Conservation (phyloP, 2,888 invertebrate species). For the Acheta domesticus region DNA sequence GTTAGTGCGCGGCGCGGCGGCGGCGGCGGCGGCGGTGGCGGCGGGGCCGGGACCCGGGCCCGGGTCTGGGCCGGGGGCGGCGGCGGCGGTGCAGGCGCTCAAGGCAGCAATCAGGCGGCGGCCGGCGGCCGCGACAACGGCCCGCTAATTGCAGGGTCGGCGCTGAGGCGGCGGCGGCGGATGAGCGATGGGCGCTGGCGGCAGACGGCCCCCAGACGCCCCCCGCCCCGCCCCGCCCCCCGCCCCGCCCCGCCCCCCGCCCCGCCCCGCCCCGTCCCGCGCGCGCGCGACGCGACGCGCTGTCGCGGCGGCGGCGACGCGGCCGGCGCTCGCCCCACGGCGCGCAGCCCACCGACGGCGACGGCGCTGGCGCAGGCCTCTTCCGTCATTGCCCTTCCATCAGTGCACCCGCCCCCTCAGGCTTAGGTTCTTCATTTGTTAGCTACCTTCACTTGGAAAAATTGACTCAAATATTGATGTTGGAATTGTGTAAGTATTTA, state of each 20-base stretch:
- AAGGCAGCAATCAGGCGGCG: slow-evolving; percentile 11
- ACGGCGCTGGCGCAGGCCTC: too few species aligned
- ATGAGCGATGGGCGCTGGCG: neutral
- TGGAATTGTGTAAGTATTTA: too few species aligned
- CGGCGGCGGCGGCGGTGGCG: neutral
- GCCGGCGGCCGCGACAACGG: slow-evolving; percentile 18
- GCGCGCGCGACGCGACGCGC: too few species aligned
- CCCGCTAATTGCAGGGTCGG: slow-evolving; percentile 9
- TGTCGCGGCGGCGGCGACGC: too few species aligned
- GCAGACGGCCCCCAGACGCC: slow-evolving; percentile 1
- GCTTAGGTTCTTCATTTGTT: too few species aligned
- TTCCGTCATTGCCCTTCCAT: too few species aligned
- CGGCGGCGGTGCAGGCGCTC: neutral
- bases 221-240: neutral
- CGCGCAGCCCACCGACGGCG: too few species aligned
- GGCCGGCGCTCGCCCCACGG: too few species aligned
- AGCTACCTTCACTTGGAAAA: too few species aligned
- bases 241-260: neutral
- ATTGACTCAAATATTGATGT: too few species aligned
- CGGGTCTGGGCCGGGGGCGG: neutral
- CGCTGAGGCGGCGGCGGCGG: slow-evolving; percentile 11
- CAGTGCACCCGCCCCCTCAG: too few species aligned
- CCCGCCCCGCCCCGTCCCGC: too few species aligned
- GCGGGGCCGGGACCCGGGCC: neutral
- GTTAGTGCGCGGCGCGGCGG: neutral